Evolutionary conservation across 2,888 invertebrate species (phyloP), one percentile per base, ranked within the genome.

Genomic region (Rapana venosa): DNA sequence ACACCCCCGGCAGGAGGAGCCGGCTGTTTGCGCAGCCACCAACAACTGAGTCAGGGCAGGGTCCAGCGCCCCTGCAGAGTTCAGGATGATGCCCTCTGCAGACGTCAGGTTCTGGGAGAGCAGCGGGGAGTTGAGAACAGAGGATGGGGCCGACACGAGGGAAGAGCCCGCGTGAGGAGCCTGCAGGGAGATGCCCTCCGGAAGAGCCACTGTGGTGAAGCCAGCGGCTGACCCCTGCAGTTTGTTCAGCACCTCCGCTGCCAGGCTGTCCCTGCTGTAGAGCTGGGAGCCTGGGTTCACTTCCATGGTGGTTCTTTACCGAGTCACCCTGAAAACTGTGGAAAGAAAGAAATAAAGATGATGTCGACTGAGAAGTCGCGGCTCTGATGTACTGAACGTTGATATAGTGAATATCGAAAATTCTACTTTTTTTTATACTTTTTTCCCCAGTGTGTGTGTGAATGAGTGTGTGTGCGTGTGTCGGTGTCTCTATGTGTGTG

Each of bases 41-140:
- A 86, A 66, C 30, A 86, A 35, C 35, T 66, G 86, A 11, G 74
- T 77, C 74, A 91, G 66, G 58, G 88, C 90, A 15, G 91, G 77
- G 66, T 36, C 87, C 32, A 74, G 86, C 26, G 70, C 20, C 13
- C 87, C n/a, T 17, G 74, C 58, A 11, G 61, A 56, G 58, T 35
- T 56, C 4, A 85, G 85, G n/a, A 86, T 66, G 86, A n/a, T 35
- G 20, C 66, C 35, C 22, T 86, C 66, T 22, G 32, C 66, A 86
- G 86, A 22, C 6, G 17, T 17, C 5, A 85, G 32, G 8, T 35
- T 4, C 35, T 58, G 58, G 61, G 86, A 0, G 4, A 86, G 22
- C 1, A 86, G 66, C 6, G 86, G n/a, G 4, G 86, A 22, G 66
- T 66, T 66, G 11, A 86, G 30, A 6, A 22, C 66, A 0, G 86